Evolutionary conservation across 2,797 vertebrate genomes (phyloP).

Genomic region (Merluccius polli): DNA sequence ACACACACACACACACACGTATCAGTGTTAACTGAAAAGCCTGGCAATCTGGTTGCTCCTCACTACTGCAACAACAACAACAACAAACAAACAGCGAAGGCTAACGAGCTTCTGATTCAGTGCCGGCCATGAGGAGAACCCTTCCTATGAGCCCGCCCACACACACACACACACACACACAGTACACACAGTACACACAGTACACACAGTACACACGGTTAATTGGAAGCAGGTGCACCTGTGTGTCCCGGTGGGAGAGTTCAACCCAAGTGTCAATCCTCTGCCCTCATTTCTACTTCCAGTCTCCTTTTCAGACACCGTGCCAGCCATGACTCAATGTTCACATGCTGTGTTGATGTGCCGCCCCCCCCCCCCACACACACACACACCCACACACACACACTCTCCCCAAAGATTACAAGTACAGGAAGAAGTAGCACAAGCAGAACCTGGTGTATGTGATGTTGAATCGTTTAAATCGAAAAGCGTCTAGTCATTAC

Average conservation of each 20-base stretch:
- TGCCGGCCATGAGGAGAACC: no score
- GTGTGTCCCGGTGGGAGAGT: not conserved
- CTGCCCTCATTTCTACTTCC: not conserved
- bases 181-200: no score
- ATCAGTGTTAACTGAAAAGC: not conserved
- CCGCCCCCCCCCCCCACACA: not conserved
- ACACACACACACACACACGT: not conserved
- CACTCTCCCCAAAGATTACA: not conserved
- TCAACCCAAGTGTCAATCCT: not conserved
- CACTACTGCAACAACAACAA: not conserved
- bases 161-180: no score
- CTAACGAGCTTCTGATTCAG: no score
- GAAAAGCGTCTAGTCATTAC: no score
- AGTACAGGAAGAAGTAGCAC: no score
- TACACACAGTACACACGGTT: not conserved
- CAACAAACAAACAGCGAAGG: not conserved
- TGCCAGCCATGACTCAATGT: not conserved
- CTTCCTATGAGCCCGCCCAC: no score
- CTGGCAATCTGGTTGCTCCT: not conserved
- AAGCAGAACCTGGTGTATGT: no score
- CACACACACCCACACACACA: not conserved
- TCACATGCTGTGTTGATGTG: not conserved
- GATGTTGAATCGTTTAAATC: no score
- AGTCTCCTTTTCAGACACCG: not conserved
- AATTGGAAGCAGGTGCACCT: slow-evolving; percentile 1